Base-by-base conservation (phyloP, 2,797 vertebrate species). In the Semotilus atromaculatus region DNA sequence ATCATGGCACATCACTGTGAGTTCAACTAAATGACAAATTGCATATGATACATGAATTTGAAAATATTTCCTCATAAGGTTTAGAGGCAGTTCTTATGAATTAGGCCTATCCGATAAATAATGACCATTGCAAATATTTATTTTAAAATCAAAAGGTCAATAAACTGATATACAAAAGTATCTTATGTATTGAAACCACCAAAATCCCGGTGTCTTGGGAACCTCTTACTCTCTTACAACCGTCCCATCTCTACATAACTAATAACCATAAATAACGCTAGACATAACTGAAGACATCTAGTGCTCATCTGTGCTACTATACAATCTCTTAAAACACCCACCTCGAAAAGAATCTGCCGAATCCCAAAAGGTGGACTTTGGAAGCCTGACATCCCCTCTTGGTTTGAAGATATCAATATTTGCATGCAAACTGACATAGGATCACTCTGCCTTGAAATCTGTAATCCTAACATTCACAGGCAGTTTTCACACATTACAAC, bases 1-100 rank as follows among this genome's bases (percentile, higher is more conserved):
- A 51, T 79, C 55, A 79, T 85, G 83, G 75, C 83, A 85, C 83
- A 26, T 84, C 64, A 79, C 67, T 84, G 51, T 26, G 68, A 80
- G 76, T 85, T 72, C 45, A 84, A 80, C 53, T 60, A 72, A 84
- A 84, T 48, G 21, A 51, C 43, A 67, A 29, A 81, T 38, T 38
- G 67, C 64, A 71, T 55, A 68, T 70, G 48, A 36, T 53, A 53
- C 31, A 66, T 82, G 6, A 36, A 66, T 40, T 55, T 5, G 18
- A 45, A 66, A 75, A 7, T 14, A 64, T 67, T 36, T 51, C 23
- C 19, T 64, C 34, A 43, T 10, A 60, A 31, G 4, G 10, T 71
- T 82, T 62, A 82, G 38, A 62, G 68, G 80, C 80, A 82, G 53
- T 62, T 73, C 38, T 64, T 45, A 79, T 34, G n/a, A 70, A 67